Base-by-base conservation (phyloP, 1,140 invertebrate genomes). In the Trachymyrmex septentrionalis region DNA sequence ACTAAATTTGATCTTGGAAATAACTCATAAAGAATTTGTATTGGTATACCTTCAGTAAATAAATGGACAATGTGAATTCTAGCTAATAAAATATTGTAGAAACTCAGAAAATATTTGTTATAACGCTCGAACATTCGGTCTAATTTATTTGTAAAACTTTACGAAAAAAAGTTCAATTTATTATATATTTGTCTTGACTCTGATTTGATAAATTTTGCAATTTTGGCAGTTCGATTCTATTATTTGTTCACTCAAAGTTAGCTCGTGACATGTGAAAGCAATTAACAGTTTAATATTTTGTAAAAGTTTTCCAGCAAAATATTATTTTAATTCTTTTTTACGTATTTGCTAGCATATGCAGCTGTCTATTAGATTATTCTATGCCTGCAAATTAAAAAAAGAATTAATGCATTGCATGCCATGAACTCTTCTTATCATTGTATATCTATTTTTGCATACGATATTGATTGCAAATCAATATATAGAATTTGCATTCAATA, bases 261-360 rank as follows among this genome's bases (percentile, higher is more conserved):
- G 61, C 61, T 30, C 16, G 2, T 64, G 27, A 30, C 61, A 64
- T 64, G 61, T 6, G 27, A 64, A 64, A 30, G 61, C 27, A 64
- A 38, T 38, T 38, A 38, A 19, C 7, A 64, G 16, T 64, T 64
- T 30, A 30, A 64, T 64, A 64, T 64, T 64, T 64, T 64, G 61
- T 19, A 30, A 64, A 63, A 16, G 30, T 64, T 30, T 34, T 30
- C 6, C 61, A 64, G 2, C 27, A 64, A 64, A 30, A 64, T 64
- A 64, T 64, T 64, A 30, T 64, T 63, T 24, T 64, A 64, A 64
- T 30, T 64, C 61, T 64, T 64, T 64, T 64, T 64, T 64, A 63
- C 6, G 2, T 27, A 63, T 63, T 63, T 63, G 14, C 24, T 16
- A 63, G 27, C 27, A 64, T 64, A 30, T 64, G 16, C 7, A 12